phyloP scores from a whole-genome alignment of 2,113 vertebrate genomes.

The Oenanthe oenanthe region DNA sequence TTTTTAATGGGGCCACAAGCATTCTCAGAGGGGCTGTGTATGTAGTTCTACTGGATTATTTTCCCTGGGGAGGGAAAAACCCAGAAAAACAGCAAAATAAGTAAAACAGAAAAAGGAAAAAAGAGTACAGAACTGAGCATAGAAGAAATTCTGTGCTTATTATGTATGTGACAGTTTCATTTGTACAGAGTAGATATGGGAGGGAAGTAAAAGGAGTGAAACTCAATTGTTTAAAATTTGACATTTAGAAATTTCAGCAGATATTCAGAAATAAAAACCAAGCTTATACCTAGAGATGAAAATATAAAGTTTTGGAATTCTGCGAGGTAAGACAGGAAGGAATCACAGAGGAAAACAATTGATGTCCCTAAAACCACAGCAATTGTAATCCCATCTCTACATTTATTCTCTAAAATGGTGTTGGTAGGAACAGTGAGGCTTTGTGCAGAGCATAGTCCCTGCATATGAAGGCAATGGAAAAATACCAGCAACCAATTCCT shows the following conservation, averaged over 20 bases:
- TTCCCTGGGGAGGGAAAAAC: not conserved
- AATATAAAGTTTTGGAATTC: not conserved
- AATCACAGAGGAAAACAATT: not conserved
- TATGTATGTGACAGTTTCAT: not conserved
- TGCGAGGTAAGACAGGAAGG: not conserved
- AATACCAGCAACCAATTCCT: not conserved
- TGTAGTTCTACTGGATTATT: not conserved
- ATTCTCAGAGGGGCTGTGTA: not conserved
- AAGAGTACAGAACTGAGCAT: not conserved
- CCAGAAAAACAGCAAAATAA: not conserved
- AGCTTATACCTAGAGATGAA: not conserved
- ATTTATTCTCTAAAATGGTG: not conserved
- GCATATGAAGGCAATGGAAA: not conserved
- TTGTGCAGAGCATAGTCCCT: not conserved
- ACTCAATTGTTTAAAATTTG: not conserved
- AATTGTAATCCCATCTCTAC: not conserved
- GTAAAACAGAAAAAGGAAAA: not conserved
- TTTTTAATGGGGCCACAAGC: not conserved
- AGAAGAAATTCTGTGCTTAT: not conserved
- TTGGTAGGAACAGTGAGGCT: not conserved
- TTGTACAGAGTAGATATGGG: not conserved
- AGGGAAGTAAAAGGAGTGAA: not conserved
- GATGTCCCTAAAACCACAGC: fast-evolving
- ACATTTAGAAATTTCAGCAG: not conserved
- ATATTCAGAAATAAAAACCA: not conserved